phyloP scores from a whole-genome alignment of 1,140 invertebrate species.

The Eumeta japonica region DNA sequence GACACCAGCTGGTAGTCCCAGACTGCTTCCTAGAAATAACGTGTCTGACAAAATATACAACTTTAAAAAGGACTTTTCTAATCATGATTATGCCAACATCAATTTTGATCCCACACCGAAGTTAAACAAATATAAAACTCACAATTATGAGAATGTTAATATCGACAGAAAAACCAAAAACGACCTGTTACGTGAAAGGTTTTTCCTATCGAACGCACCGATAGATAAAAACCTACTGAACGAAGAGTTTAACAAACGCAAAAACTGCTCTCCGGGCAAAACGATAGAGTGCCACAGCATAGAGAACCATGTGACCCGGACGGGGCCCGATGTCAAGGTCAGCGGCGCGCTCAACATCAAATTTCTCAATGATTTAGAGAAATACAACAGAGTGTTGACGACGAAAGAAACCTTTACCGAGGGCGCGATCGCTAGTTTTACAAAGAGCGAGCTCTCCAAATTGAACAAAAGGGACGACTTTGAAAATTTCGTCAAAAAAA shows the following conservation, averaged over 20 bases:
- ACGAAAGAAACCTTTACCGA: slow-evolving; percentile 41
- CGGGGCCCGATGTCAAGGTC: slow-evolving; percentile 35
- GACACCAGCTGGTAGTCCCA: slow-evolving; percentile 14
- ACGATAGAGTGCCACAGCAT: slow-evolving; percentile 52
- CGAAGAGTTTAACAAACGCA: slow-evolving; percentile 31
- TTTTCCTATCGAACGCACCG: slow-evolving; percentile 34
- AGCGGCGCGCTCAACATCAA: slow-evolving; percentile 43
- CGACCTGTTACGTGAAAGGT: slow-evolving; percentile 35
- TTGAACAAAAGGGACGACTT: slow-evolving; percentile 31
- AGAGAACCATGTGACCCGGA: slow-evolving; percentile 38
- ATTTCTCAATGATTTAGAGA: slow-evolving; percentile 35
- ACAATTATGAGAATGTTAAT: slow-evolving; percentile 22
- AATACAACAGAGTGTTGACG: slow-evolving; percentile 40
- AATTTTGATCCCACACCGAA: background rate
- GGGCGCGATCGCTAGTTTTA: slow-evolving; percentile 40
- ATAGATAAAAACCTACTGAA: slow-evolving; percentile 41
- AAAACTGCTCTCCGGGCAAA: too few relatives aligned
- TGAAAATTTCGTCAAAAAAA: slow-evolving; percentile 48
- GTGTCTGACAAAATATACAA: slow-evolving; percentile 39
- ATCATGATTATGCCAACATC: slow-evolving; percentile 40
- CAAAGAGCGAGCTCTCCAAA: slow-evolving; percentile 34
- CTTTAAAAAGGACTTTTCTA: slow-evolving; percentile 47
- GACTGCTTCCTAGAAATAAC: slow-evolving; percentile 32
- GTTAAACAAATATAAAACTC: slow-evolving; percentile 14
- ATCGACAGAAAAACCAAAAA: slow-evolving; percentile 33